Evolutionary conservation across 1,140 invertebrate species (phyloP), one percentile per base, ranked within the genome.

Genomic region (Mizuhopecten yessoensis): DNA sequence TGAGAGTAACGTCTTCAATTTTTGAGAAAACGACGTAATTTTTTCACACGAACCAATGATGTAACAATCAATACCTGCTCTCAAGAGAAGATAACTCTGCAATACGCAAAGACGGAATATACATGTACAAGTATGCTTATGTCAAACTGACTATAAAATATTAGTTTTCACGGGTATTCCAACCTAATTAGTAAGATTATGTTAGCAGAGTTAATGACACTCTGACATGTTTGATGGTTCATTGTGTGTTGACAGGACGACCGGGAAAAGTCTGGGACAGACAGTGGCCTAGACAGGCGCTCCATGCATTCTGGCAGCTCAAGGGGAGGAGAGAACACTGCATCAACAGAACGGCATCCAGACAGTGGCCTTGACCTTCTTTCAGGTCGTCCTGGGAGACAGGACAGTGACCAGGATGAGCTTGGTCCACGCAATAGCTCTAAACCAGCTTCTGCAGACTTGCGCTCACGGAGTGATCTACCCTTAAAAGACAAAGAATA

Each of bases 221-320:
- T n/a, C n/a, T n/a, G n/a, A n/a, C n/a, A 39, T 39, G 13, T 39
- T 5, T 39, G 5, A 39, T 39, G 36, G 36, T 42, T 87, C 9
- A 9, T 33, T 90, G 0, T 87, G 17, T 33, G 33, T 33, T 87
- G 36, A 57, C 34, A 90, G 90, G 90, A 90, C 88, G 90, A 90
- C 3, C 45, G 34, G 36, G 90, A 90, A 23, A 90, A 42, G n/a
- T 90, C 90, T 29, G 42, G 87, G 36, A 88, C 90, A 23, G 92
- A 92, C 33, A 89, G 90, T 88, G 90, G 92, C 29, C 39, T 92
- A 49, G 92, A 92, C 33, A 88, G 86, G 45, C 57, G 75, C 0
- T 34, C 87, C 29, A 88, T 57, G 20, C 57, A 87, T 33, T 87
- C 75, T 20, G 89, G 42, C 29, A 90, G 45, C 34, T 90, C 90